phyloP scores from a whole-genome alignment of 2,888 invertebrate species.

The Leptinotarsa juncta region DNA sequence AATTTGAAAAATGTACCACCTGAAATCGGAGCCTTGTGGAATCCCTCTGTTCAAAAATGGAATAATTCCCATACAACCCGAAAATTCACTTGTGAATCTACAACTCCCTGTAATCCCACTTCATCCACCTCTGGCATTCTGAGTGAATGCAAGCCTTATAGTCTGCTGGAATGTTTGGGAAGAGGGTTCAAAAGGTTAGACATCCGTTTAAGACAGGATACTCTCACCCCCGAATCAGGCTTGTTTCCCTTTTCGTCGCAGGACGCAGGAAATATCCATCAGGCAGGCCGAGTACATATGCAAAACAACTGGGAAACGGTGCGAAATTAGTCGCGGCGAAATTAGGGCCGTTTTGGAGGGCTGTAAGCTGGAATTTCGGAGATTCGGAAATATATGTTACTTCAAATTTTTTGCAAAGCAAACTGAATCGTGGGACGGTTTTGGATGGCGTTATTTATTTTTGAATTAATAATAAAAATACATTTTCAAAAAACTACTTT shows the following conservation, averaged over 20 bases:
- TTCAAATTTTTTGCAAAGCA: too few species aligned
- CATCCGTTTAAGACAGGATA: constrained; percentile 57
- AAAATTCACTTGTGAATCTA: neutral
- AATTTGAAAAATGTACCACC: too few species aligned
- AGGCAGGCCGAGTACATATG: constrained; percentile 39
- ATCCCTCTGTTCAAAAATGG: too few species aligned
- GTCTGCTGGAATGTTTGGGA: constrained; percentile 27
- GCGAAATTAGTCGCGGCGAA: constrained; percentile 30
- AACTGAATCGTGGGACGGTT: too few species aligned
- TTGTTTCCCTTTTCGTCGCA: constrained; percentile 46
- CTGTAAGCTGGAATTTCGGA: neutral
- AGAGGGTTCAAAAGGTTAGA: constrained; percentile 45
- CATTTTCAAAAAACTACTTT: too few species aligned
- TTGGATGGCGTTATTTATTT: too few species aligned
- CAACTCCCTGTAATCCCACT: neutral
- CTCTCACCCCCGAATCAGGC: constrained; percentile 54
- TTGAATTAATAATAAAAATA: too few species aligned
- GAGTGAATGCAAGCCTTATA: constrained; percentile 14
- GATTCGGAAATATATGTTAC: neutral
- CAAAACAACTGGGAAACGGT: constrained; percentile 41
- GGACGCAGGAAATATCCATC: constrained; percentile 50
- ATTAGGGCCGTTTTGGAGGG: constrained; percentile 1
- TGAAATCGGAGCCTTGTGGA: too few species aligned
- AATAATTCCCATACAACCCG: too few species aligned
- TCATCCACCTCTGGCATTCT: constrained; percentile 1